Base-by-base conservation (phyloP, 1,140 invertebrate species). In the Ceratina japonica region DNA sequence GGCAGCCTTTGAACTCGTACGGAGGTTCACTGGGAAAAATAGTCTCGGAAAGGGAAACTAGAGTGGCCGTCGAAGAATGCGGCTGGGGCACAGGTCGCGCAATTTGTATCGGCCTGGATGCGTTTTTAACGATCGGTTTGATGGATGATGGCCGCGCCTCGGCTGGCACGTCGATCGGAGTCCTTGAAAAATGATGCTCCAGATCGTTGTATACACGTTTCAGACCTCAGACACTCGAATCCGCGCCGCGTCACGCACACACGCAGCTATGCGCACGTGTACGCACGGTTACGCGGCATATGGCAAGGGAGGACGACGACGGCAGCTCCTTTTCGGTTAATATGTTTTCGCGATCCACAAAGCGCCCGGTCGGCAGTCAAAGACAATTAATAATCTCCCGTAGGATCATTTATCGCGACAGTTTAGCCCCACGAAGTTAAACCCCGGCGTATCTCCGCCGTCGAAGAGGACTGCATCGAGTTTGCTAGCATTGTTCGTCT, bases 401-500 rank as follows among this genome's bases (percentile, higher is more conserved):
- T 75, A 87, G 89, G 88, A 92, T 92, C 91, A 92, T 92, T 92
- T 92, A 92, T 92, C 90, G 91, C 91, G 91, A 91, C 91, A 91
- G 91, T 92, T 92, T 91, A 91, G 90, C 61, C 75, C 82, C 75
- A 49, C 68, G 76, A 62, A 62, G 70, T 22, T n/a, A 20, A 73
- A n/a, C 58, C 65, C 64, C 62, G 51, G 51, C 74, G 80, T 80
- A 80, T 79, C 78, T 83, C 81, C 75, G 51, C 82, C 20, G 81
- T 82, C 87, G 83, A 44, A 7, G 37, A 44, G 37, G 13, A 77
- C 85, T 81, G 85, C 79, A 75, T 56, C 54, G 63, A 52, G 37
- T 44, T 10, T 44, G 37, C 18, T 59, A 89, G 66, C 86, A 92
- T 92, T 91, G 91, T 92, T 91, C 90, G 75, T 85, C 87, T 90